Evolutionary conservation across 2,888 invertebrate species (phyloP).

Genomic region (Drosophila prostipennis): DNA sequence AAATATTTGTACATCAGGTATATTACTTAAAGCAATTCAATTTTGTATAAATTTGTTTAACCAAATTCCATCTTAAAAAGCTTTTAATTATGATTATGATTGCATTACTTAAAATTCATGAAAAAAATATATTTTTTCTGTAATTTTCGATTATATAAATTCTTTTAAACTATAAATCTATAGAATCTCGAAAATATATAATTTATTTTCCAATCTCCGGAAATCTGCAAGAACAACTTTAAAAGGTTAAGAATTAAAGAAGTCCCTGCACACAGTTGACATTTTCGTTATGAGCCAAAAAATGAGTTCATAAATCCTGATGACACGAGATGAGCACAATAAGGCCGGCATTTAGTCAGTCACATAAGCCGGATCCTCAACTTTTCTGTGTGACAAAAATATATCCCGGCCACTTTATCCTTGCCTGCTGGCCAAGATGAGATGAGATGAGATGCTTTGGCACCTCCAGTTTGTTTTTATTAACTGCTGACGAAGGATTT

Average conservation of each 20-base stretch:
- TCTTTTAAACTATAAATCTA: too few relatives aligned
- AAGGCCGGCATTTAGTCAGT: constrained; percentile 11
- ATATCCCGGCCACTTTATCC: constrained; percentile 13
- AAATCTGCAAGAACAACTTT: not conserved
- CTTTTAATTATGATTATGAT: too few relatives aligned
- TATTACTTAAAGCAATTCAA: too few relatives aligned
- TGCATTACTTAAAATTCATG: too few relatives aligned
- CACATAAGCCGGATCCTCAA: constrained; percentile 21
- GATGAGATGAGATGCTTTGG: constrained; percentile 24
- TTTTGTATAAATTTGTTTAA: too few relatives aligned
- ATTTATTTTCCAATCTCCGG: too few relatives aligned
- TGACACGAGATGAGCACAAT: constrained; percentile 7
- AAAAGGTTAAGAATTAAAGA: not conserved
- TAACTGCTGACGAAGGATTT: constrained; percentile 74
- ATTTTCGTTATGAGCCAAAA: not conserved
- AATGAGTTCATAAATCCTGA: constrained; percentile 9
- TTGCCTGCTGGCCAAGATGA: too few relatives aligned
- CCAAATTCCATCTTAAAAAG: too few relatives aligned
- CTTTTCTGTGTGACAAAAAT: constrained; percentile 7
- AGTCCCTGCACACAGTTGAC: not conserved
- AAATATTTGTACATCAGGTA: too few relatives aligned
- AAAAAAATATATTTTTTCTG: too few relatives aligned
- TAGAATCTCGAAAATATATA: too few relatives aligned
- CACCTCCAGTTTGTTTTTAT: constrained; percentile 60
- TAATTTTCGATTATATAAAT: not conserved